Evolutionary conservation across 2,113 vertebrate genomes (phyloP), one percentile per base, ranked within the genome.

Genomic region (Thalassoma bifasciatum): DNA sequence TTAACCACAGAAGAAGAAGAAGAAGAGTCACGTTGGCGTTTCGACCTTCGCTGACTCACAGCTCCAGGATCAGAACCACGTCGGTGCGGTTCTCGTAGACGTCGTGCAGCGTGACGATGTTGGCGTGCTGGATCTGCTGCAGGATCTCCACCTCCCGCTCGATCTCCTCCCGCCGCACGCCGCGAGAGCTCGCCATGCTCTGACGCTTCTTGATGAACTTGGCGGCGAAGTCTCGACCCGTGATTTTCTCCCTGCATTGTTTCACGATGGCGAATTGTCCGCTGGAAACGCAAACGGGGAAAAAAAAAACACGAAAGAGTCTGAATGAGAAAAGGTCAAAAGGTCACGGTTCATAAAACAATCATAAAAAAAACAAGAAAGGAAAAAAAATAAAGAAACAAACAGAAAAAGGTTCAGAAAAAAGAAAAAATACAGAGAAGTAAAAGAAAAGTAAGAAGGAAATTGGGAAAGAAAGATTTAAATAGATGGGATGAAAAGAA

Each of bases 181-280:
- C 98, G 0, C 97, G 94, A 1, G 96, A 94, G 90, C 97, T 99
- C 30, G 92, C 96, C 6, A 85, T 93, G 77, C 94, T 97, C 92
- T 95, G 97, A 0, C 96, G 95, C 85, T 99, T 99, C 90, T 98
- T 99, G 77, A 99, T 99, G 92, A 98, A 99, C 84, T 99, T 99
- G 56, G 97, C 98, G 0, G 98, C 98, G 0, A 93, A 99, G 7
- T 96, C 93, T 24, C 70, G 11, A 0, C 95, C 96, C 0, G 95
- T 93, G 86, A 91, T 95, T 61, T 85, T 96, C 88, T 99, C 96
- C 12, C 66, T 83, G 83, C 98, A 99, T 53, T 93, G 95, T 91
- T 96, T 98, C 66, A 99, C 98, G 1, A 99, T 98, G 26, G 98
- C 98, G 79, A 99, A 99, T 90, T 99, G 98, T 23, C 98, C 98